phyloP scores from a whole-genome alignment of 2,888 invertebrate genomes.

The Fragum sueziense region DNA sequence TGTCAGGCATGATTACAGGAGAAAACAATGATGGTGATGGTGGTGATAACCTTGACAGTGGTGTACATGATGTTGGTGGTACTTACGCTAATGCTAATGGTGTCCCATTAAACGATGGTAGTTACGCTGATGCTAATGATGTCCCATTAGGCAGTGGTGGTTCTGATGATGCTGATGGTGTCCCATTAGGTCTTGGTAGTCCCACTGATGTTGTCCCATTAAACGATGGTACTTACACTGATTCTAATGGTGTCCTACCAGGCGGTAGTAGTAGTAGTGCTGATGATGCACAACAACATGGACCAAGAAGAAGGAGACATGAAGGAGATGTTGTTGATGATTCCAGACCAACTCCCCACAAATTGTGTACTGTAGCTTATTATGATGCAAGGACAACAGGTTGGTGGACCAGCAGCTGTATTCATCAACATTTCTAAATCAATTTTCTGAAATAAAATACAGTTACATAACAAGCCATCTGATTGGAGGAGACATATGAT shows the following conservation, averaged over 20 bases:
- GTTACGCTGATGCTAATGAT: constrained; percentile 17
- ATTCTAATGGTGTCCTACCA: neutral
- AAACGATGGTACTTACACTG: too few species aligned
- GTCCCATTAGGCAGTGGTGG: neutral
- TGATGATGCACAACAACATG: neutral
- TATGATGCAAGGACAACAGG: constrained; percentile 38
- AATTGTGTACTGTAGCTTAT: constrained; percentile 35
- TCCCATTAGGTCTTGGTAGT: too few species aligned
- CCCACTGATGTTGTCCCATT: too few species aligned
- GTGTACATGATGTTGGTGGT: constrained; percentile 1
- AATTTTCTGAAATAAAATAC: too few species aligned
- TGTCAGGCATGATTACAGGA: neutral
- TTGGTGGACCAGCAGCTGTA: too few species aligned
- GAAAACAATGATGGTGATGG: constrained; percentile 2
- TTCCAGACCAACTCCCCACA: neutral
- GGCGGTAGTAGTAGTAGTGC: neutral
- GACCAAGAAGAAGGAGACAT: neutral
- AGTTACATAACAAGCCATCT: too few species aligned
- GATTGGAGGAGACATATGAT: too few species aligned
- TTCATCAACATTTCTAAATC: too few species aligned
- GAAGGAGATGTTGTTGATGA: neutral
- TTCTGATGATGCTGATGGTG: constrained; percentile 12
- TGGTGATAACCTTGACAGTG: constrained; percentile 11
- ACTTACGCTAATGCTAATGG: constrained; percentile 15
- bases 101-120: constrained; percentile 21